Base-by-base conservation (phyloP, 2,888 invertebrate genomes). In the Cryptocheilus praepositus region DNA sequence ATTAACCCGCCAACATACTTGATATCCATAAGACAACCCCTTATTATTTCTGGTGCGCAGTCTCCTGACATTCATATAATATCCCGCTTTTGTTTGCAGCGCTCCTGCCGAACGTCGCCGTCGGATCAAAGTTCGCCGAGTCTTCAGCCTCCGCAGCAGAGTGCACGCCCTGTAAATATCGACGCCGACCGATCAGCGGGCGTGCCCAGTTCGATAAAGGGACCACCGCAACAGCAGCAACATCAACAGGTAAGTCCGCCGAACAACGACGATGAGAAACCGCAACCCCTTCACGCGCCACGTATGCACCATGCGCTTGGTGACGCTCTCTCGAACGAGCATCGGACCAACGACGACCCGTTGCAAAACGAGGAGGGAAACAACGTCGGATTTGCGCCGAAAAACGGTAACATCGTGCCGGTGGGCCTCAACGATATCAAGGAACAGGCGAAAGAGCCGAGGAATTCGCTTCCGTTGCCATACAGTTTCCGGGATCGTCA, bases 191-290 rank as follows among this genome's bases (percentile, higher is more conserved):
- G 60, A 21, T 58, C 67, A 28, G 28, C 63, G 57, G 22, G 21
- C 28, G n/a, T n/a, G 51, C 15, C 16, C 45, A 19, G 56, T 16
- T 5, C 43, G 19, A 56, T 43, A 43, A 19, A 28, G 43, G 16
- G 28, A 64, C 49, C 53, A 15, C 7, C 61, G n/a, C 22, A 36
- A 61, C 78, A 74, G 52, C 71, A 73, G 25, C 70, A 77, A n/a
- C 83, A 73, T 56, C 79, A 83, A 71, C 87, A 88, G 87, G 88
- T 88, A 86, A 88, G 88, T 86, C 79, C 77, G 58, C 81, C 83
- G 55, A 83, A 77, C 74, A 80, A 83, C 79, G 80, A 81, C 68
- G 81, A 71, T 66, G 81, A 77, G 64, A 80, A 72, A 71, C 83
- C 84, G 58, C 80, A 74, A 66, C 85, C 87, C 28, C 65, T 87